Conservation (phyloP, 1,140 invertebrate genomes). For the Euwallacea fornicatus region DNA sequence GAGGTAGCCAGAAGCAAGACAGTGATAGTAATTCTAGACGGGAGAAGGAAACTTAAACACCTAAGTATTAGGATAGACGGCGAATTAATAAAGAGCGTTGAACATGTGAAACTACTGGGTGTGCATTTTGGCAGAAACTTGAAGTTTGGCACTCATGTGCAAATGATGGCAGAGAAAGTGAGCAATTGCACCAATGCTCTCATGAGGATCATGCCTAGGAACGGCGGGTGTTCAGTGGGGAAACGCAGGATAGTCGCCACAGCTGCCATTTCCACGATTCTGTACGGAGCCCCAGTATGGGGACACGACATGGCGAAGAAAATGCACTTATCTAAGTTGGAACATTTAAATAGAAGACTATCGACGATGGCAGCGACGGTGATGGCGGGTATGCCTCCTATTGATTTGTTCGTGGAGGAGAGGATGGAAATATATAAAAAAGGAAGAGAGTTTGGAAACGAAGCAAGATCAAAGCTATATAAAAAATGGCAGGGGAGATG, state of each 20-base stretch:
- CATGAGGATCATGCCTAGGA: background rate
- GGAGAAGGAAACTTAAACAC: background rate
- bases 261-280: background rate
- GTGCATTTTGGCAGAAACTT: too few relatives aligned
- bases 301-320: background rate
- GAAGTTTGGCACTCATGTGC: background rate
- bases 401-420: background rate
- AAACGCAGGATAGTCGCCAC: background rate
- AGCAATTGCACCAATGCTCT: background rate
- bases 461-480: background rate
- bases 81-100: background rate
- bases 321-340: background rate
- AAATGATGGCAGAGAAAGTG: background rate
- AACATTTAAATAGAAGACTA: background rate
- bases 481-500: background rate
- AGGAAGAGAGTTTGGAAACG: background rate
- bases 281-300: background rate
- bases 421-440: background rate
- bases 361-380: background rate
- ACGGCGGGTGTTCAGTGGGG: background rate
- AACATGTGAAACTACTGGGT: background rate
- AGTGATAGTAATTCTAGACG: background rate
- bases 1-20: background rate
- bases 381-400: background rate
- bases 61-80: background rate